Evolutionary conservation across 2,113 vertebrate species (phyloP).

Genomic region (Cettia cetti): DNA sequence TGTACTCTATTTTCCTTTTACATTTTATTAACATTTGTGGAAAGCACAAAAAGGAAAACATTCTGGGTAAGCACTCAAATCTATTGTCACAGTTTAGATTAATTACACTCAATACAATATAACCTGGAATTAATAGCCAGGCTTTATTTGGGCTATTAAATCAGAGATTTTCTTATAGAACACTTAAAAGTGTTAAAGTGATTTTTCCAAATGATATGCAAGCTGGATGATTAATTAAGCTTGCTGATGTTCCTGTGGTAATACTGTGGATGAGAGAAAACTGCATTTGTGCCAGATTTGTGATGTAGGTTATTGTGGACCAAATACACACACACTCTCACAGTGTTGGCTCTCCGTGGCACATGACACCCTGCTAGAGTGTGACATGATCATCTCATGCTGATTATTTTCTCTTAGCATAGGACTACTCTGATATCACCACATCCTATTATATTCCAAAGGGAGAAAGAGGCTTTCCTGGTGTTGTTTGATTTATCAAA

Average conservation of each 20-base stretch:
- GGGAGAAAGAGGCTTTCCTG: not conserved
- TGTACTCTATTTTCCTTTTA: not conserved
- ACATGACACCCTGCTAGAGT: fast-evolving
- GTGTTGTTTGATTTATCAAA: not conserved
- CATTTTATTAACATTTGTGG: not conserved
- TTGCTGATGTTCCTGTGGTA: not conserved
- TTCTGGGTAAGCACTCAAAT: not conserved
- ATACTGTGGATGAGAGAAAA: not conserved
- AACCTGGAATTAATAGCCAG: not conserved
- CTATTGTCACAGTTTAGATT: not conserved
- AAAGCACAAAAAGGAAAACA: not conserved
- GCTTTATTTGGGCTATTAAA: slow-evolving; percentile 7
- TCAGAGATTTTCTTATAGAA: not conserved
- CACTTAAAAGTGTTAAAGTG: not conserved
- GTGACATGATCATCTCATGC: fast-evolving
- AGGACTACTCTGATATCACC: not conserved
- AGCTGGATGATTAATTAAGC: not conserved
- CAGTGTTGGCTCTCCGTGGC: not conserved
- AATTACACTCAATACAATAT: not conserved
- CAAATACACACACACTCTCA: not conserved
- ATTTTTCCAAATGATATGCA: not conserved
- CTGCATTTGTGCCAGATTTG: not conserved
- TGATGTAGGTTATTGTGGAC: not conserved
- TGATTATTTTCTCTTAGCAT: not conserved
- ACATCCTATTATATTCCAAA: not conserved